A percentile compares a stretch with the other conserved stretches of the same genome.
Evolutionary conservation across 2,888 invertebrate species (phyloP).

Genomic region (Prosopocoilus inquinatus): DNA sequence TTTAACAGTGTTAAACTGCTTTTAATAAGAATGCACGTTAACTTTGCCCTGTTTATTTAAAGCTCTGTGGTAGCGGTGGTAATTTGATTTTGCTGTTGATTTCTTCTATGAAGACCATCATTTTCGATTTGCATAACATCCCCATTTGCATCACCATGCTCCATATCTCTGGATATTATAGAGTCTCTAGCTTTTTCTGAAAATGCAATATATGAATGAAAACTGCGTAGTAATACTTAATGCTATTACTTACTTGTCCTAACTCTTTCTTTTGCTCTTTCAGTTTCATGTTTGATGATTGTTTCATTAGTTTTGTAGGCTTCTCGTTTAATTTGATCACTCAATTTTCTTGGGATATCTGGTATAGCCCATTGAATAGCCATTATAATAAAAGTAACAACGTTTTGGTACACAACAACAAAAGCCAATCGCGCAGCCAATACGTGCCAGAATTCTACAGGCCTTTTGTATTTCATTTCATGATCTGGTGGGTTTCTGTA

Average conservation of each 20-base stretch:
- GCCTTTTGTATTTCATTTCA: constrained; percentile 57
- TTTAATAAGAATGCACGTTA: no score
- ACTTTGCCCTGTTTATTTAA: neutral
- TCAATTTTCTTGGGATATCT: constrained; percentile 68
- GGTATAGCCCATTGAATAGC: constrained; percentile 75
- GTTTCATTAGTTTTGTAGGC: constrained; percentile 71
- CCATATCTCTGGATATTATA: constrained; percentile 13
- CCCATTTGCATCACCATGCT: constrained; percentile 20
- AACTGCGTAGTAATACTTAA: neutral
- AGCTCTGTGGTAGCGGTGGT: constrained; percentile 11
- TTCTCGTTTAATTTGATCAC: constrained; percentile 70
- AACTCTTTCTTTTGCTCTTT: constrained; percentile 47
- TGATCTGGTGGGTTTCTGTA: constrained; percentile 62
- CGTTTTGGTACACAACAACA: constrained; percentile 76
- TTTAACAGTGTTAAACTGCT: no score
- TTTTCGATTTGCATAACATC: constrained; percentile 14
- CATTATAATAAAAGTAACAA: constrained; percentile 70
- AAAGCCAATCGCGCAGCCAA: constrained; percentile 72
- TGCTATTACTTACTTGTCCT: constrained; percentile 16
- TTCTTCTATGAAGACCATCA: constrained; percentile 19
- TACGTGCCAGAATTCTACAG: constrained; percentile 71
- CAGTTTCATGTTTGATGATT: constrained; percentile 68
- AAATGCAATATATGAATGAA: neutral
- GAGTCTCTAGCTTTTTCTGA: constrained; percentile 11
- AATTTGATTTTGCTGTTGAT: neutral